Evolutionary conservation across 2,797 vertebrate species (phyloP), one percentile per base, ranked within the genome.

Genomic region (Gymnopithys bicolor): DNA sequence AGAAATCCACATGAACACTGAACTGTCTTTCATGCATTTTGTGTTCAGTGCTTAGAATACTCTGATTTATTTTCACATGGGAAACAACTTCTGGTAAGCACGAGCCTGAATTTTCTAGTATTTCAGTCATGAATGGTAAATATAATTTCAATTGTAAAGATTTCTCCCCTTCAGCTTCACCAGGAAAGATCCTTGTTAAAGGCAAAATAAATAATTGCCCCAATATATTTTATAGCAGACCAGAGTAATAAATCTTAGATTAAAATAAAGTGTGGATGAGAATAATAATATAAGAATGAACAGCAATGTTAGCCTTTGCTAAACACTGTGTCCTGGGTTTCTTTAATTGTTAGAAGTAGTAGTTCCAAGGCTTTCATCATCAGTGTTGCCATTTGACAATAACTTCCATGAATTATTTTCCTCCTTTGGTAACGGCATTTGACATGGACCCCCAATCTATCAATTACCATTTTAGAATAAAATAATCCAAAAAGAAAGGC

Each of bases 281-380:
- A 83, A 84, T 87, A 79, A 71, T 28, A 67, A 24, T 76, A 19
- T 33, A n/a, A 41, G 58, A 84, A 76, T 87, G 60, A 71, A 62
- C 37, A 66, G 52, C 30, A 68, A 58, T 19, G 10, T 39, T 25
- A 63, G 21, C 15, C 43, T n/a, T 58, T 37, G 45, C 15, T 67
- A 78, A 69, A 46, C 56, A 73, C 5, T 2, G 1, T 33, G 62
- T 59, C 28, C 27, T 15, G 30, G 7, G 1, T 0, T 15, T 74
- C 45, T 94, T 63, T 63, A 51, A 24, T 64, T 87, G 6, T 51
- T 66, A 4, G 5, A 64, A 58, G 14, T 58, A 58, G 8, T 56
- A 64, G 30, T 73, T 84, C 35, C 46, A 81, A 75, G 18, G 35
- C 25, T 93, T 68, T 49, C 2, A 10, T 75, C 24, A 51, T 64